Evolutionary conservation across 30 jellyfish, hydroid and myxozoan species (phyloP).

Genomic region (Aurelia aurita): DNA sequence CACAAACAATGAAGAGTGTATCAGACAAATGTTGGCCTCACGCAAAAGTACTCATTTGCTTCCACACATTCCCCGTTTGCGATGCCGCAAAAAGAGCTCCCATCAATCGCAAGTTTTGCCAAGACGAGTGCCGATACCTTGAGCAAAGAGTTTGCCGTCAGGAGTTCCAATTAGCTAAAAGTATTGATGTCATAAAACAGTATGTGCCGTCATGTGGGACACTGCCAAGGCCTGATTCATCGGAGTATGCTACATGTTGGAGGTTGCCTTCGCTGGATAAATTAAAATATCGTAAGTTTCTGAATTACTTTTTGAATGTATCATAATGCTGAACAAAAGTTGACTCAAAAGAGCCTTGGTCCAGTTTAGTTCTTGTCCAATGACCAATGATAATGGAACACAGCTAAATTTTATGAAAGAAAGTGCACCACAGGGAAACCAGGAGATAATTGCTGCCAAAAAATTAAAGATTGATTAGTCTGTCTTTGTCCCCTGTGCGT

Average conservation of each 20-base stretch:
- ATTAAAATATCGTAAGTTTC: slow-evolving; percentile 3
- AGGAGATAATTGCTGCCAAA: no score
- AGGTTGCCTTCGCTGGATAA: slow-evolving; percentile 55
- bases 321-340: no score
- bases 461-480: no score
- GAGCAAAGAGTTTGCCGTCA: slow-evolving; percentile 62
- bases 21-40: slow-evolving; percentile 89
- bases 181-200: slow-evolving; percentile 46
- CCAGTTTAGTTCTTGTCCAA: no score
- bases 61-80: slow-evolving; percentile 79
- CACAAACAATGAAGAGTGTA: slow-evolving; percentile 24
- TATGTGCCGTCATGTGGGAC: slow-evolving; percentile 70
- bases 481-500: no score
- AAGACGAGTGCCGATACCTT: slow-evolving; percentile 68
- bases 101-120: slow-evolving; percentile 55
- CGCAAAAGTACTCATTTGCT: slow-evolving; percentile 80
- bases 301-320: no score
- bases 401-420: no score
- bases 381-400: no score
- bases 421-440: no score
- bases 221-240: slow-evolving; percentile 63
- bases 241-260: slow-evolving; percentile 40
- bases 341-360: no score
- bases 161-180: slow-evolving; percentile 64
- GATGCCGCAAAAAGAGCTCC: slow-evolving; percentile 35